phyloP scores from a whole-genome alignment of 2,113 vertebrate species.

The Cyanoderma ruficeps region DNA sequence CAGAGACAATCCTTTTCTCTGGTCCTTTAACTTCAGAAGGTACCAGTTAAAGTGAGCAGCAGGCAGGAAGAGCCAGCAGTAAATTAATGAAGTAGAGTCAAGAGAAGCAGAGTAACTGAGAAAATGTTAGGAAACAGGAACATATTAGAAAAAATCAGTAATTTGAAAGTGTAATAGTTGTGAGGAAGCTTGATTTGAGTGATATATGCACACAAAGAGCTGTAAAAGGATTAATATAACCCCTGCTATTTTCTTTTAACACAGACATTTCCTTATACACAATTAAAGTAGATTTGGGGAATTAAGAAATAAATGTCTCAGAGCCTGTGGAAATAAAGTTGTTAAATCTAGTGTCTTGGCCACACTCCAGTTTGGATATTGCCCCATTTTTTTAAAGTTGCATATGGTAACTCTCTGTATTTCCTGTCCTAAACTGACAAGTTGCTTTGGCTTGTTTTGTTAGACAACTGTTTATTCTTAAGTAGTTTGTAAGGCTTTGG shows the following conservation, averaged over 20 bases:
- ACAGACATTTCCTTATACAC: background rate
- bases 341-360: conserved; percentile 1
- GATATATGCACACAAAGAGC: background rate
- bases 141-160: background rate
- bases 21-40: background rate
- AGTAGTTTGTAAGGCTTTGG: background rate
- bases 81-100: background rate
- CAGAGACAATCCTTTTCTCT: background rate
- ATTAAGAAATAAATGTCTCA: conserved; percentile 40
- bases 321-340: background rate
- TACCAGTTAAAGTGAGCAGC: background rate
- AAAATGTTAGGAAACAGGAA: conserved; percentile 16
- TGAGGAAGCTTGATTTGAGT: background rate
- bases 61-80: background rate
- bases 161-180: background rate
- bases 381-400: background rate
- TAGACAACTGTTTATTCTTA: background rate
- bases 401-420: background rate
- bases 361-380: background rate
- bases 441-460: background rate
- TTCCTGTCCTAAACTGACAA: conserved; percentile 1
- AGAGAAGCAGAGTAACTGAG: background rate
- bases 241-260: background rate
- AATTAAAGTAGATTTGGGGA: conserved; percentile 39
- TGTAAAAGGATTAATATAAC: conserved; percentile 18